Evolutionary conservation across 2,797 vertebrate species (phyloP), one percentile per base, ranked within the genome.

Genomic region (Crypturellus tataupa): DNA sequence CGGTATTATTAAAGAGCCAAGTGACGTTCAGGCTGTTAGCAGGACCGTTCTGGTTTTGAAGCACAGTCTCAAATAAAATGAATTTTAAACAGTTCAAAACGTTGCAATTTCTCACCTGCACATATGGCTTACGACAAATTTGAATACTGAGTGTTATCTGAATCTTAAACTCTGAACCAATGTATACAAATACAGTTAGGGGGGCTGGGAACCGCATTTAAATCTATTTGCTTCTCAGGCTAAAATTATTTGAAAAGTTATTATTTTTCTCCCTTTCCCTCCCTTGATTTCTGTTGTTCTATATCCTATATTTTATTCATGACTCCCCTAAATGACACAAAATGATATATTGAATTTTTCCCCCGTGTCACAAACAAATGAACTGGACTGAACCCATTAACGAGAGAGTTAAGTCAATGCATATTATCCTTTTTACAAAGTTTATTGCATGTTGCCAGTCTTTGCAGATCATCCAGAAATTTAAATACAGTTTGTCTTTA

Each of bases 131-230:
- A 95, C 2, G 93, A 95, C 96, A 97, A 96, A 97, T 96, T 95
- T 96, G 90, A 96, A 95, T 96, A 96, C 92, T 81, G 94, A 94
- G 96, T 96, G 94, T 93, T 96, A 92, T 95, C 93, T 95, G 89
- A 89, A 77, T 82, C 77, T 86, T 90, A 85, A 91, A 81, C 90
- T 91, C 91, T 80, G 77, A 91, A 90, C 58, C 37, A 95, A 64
- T 80, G 73, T 93, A 80, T 79, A 81, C 55, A 83, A 95, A 89
- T 94, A 94, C 58, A 86, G 49, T 49, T 63, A 12, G 39, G 76
- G 90, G 83, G 80, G 85, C 4, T 84, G 90, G 81, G 87, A 46
- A 20, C 44, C 86, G 80, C 83, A 93, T 80, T 88, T 55, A 78
- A 90, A 93, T 94, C 69, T 77, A 73, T 85, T 95, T 94, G 71